Evolutionary conservation across 2,113 vertebrate genomes (phyloP).

Genomic region (Chloebia gouldiae): DNA sequence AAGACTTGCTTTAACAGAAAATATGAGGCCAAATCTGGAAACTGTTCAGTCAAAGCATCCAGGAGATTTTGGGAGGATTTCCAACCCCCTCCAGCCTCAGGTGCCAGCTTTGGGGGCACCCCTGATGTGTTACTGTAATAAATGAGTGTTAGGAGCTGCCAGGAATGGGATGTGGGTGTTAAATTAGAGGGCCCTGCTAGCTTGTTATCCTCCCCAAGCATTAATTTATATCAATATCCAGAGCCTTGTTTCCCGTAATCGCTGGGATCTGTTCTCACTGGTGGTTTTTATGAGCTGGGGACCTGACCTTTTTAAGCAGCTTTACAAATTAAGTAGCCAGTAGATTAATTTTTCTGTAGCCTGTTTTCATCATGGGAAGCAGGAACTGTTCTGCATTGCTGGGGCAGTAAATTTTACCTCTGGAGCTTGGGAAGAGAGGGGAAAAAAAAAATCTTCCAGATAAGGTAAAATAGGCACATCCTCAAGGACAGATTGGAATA

Average conservation of each 20-base stretch:
- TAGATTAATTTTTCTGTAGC: conserved; percentile 39
- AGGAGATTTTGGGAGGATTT: not conserved
- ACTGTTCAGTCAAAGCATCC: not conserved
- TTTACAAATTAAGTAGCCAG: conserved; percentile 28
- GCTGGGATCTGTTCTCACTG: not conserved
- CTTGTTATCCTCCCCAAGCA: not conserved
- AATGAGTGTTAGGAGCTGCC: not conserved
- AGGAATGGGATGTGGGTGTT: not conserved
- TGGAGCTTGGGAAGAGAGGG: not conserved
- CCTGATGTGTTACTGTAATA: not conserved
- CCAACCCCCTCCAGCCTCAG: not conserved
- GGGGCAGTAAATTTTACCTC: not conserved
- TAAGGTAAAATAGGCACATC: not conserved
- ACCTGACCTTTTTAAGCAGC: conserved; percentile 45
- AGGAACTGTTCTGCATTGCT: not conserved
- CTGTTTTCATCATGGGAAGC: not conserved
- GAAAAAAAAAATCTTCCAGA: not conserved
- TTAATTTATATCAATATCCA: conserved; percentile 35
- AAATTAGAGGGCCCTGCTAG: not conserved
- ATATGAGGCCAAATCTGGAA: not conserved
- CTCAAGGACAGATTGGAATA: not conserved
- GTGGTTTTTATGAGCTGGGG: not conserved
- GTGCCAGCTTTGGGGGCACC: not conserved
- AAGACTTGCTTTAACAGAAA: not conserved
- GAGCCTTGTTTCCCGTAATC: conserved; percentile 14